Conservation (phyloP, 2,113 vertebrate species). For the Barnardius zonarius region DNA sequence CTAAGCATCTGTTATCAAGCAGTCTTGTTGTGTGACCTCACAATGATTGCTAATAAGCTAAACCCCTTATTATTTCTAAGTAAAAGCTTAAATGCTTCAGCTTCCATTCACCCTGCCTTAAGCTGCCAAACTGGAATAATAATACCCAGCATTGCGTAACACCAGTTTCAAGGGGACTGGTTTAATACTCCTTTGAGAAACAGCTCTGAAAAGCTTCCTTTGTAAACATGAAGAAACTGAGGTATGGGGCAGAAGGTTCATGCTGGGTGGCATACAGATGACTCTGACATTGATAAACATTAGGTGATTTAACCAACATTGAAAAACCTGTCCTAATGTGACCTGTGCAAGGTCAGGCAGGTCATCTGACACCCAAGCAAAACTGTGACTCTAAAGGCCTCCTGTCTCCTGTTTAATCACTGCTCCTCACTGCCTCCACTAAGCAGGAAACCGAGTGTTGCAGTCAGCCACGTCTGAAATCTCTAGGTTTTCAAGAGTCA, state of each 20-base stretch:
- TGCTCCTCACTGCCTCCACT: fast-evolving
- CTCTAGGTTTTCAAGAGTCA: background rate
- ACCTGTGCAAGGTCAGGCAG: slow-evolving; percentile 16
- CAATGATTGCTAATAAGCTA: background rate
- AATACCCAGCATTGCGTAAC: slow-evolving; percentile 43
- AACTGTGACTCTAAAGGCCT: background rate
- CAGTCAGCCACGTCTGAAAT: background rate
- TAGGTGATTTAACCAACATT: background rate
- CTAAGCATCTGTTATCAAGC: background rate
- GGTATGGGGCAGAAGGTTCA: background rate
- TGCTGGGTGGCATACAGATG: fast-evolving
- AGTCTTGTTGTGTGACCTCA: background rate
- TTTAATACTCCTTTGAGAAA: background rate
- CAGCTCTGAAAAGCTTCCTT: background rate
- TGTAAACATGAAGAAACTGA: background rate
- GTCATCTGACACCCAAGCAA: background rate
- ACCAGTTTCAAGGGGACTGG: background rate
- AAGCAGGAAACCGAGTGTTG: background rate
- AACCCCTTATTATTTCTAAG: slow-evolving; percentile 45
- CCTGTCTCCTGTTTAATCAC: background rate
- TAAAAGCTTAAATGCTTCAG: slow-evolving; percentile 46
- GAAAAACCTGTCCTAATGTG: background rate
- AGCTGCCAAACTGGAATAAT: slow-evolving; percentile 52
- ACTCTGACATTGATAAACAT: background rate
- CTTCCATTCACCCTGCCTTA: slow-evolving; percentile 12